Evolutionary conservation across 2,888 invertebrate genomes (phyloP), one percentile per base, ranked within the genome.

Genomic region (Eurytoma adleriae): DNA sequence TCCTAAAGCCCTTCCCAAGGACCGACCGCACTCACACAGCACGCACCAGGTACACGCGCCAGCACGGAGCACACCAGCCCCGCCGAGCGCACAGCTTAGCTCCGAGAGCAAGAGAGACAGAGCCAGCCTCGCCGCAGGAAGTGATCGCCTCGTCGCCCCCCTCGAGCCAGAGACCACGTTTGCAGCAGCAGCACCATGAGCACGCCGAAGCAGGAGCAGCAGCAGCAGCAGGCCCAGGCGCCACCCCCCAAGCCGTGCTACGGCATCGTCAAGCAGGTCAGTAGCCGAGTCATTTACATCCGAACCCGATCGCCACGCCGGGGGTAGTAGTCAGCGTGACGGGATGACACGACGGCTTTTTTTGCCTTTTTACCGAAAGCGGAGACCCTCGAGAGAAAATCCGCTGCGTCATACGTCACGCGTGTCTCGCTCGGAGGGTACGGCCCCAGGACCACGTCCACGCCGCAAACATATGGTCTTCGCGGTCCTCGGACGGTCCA

Each of bases 241-340:
- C 84, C 84, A 66, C 81, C 80, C 64, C 79, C 72, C 56, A 83
- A 75, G 61, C 82, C 80, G 71, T 69, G 81, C 68, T 91, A 91
- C 87, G 93, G 93, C 85, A 92, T 93, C 88, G 93, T 94, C 79
- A 94, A 94, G 90, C 93, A 93, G 92, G 94, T 93, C 89, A 91
- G 90, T 88, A 24, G 24, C 24, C 24, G 24, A 24, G 24, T 24
- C 24, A 24, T 24, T 24, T 24, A 24, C 1, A 24, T 2, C 24
- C 24, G 24, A 24, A 24, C 24, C 24, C 24, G 24, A 24, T 24
- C 24, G 14, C 10, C 59, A 27, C 27, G 14, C 54, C 24, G 30
- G 18, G 30, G 62, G 50, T 59, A 59, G 24, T 18, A 18, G 54
- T 14, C 16, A 54, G 54, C 3, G n/a, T 14, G 54, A 54, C n/a